Conservation (phyloP, 2,797 vertebrate species). For the Fratercula arctica region DNA sequence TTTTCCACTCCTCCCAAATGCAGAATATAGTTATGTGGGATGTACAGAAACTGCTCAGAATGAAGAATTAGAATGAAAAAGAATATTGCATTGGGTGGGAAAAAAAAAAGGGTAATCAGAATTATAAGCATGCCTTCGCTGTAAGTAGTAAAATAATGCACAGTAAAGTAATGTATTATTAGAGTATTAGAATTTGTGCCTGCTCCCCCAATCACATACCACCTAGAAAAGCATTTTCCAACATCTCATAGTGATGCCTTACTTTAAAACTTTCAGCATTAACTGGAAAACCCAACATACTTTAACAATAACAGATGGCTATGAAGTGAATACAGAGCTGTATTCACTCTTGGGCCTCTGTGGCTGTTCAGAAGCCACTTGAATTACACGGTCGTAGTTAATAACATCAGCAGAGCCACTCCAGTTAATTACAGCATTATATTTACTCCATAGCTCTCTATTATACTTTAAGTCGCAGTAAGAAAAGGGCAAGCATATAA, state of each 20-base stretch:
- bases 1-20: neutral
- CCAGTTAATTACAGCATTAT: slow-evolving; percentile 47
- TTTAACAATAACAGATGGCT: slow-evolving; percentile 53
- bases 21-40: neutral
- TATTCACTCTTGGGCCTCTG: slow-evolving; percentile 32
- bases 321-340: neutral
- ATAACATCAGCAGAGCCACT: slow-evolving; percentile 51
- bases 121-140: neutral
- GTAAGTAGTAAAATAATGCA: neutral
- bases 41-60: neutral
- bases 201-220: neutral
- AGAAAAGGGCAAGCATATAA: slow-evolving; percentile 15
- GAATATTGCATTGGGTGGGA: neutral
- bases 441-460: slow-evolving; percentile 20
- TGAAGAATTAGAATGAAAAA: neutral
- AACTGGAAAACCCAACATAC: neutral
- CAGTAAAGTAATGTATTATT: neutral
- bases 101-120: neutral
- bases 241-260: neutral
- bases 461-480: neutral
- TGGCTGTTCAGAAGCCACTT: slow-evolving; percentile 41
- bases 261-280: neutral
- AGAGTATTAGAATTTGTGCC: neutral
- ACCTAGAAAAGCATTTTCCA: neutral
- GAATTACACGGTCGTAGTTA: slow-evolving; percentile 3